Percentiles rank a stretch among this genome's conserved stretches.
These are phyloP conservation scores for Meliscaeva auricollis DNA, from an alignment of 2,888 invertebrate genomes.

Conservation along the genomic window DNA sequence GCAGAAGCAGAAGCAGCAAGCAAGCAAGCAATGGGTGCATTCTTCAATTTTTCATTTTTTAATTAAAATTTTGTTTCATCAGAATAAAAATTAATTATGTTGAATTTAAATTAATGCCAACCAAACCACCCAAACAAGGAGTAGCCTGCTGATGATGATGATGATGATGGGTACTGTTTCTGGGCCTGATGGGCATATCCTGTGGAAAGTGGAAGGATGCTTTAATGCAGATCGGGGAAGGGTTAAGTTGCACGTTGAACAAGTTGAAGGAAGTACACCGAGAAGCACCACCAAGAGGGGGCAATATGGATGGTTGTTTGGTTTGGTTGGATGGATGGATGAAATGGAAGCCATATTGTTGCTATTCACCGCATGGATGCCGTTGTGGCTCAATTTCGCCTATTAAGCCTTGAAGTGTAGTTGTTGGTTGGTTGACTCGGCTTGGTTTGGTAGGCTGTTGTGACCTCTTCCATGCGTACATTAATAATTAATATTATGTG, in stretches of 20 bases:
- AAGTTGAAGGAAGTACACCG: slow-evolving; percentile 59
- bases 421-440: slow-evolving; percentile 64
- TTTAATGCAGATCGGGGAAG: slow-evolving; percentile 38
- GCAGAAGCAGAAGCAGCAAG: neutral
- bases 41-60: slow-evolving; percentile 76
- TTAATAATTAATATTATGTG: slow-evolving; percentile 75
- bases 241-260: slow-evolving; percentile 51
- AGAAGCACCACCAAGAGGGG: slow-evolving; percentile 27
- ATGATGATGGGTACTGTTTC: slow-evolving; percentile 5
- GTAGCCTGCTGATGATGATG: slow-evolving; percentile 38
- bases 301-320: slow-evolving; percentile 39
- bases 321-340: slow-evolving; percentile 58
- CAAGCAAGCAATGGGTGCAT: slow-evolving; percentile 53
- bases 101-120: slow-evolving; percentile 76
- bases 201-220: slow-evolving; percentile 62
- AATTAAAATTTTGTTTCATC: slow-evolving; percentile 75
- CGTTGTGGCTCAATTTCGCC: slow-evolving; percentile 75
- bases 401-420: slow-evolving; percentile 73
- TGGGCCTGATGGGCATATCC: slow-evolving; percentile 45
- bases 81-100: slow-evolving; percentile 75
- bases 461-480: slow-evolving; percentile 74
- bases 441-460: slow-evolving; percentile 58
- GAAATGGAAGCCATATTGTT: slow-evolving; percentile 75
- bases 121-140: slow-evolving; percentile 55
- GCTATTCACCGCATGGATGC: slow-evolving; percentile 74